Evolutionary conservation across 2,888 invertebrate genomes (phyloP).

Genomic region (Patella caerulea): DNA sequence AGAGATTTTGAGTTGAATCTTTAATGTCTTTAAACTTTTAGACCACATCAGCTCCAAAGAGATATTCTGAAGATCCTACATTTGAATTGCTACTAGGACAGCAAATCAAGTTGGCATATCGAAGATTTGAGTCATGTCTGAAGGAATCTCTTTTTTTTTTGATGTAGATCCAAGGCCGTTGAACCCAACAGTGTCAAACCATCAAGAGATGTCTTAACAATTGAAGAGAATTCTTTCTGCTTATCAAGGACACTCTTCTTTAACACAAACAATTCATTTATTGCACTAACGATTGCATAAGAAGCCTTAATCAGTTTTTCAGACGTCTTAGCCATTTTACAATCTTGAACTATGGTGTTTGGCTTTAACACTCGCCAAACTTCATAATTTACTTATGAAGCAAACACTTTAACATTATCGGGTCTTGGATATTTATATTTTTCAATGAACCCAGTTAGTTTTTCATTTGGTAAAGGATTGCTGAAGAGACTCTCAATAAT

Average conservation of each 20-base stretch:
- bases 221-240: neutral
- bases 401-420: neutral
- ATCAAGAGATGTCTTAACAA: neutral
- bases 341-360: neutral
- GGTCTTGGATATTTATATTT: conserved; percentile 1
- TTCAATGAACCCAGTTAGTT: too few species aligned
- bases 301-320: too few species aligned
- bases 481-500: too few species aligned
- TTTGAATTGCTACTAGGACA: too few species aligned
- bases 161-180: neutral
- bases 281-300: neutral
- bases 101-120: too few species aligned
- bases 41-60: too few species aligned
- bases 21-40: too few species aligned
- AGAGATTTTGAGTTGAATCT: too few species aligned
- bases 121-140: too few species aligned
- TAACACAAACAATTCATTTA: neutral
- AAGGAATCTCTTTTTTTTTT: too few species aligned
- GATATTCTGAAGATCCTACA: too few species aligned
- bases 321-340: neutral
- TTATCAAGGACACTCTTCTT: neutral
- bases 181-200: neutral
- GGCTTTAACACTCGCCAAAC: neutral
- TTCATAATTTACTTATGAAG: neutral
- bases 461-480: too few species aligned